phyloP scores from a whole-genome alignment of 2,113 vertebrate species.

The Sebastes fasciatus region DNA sequence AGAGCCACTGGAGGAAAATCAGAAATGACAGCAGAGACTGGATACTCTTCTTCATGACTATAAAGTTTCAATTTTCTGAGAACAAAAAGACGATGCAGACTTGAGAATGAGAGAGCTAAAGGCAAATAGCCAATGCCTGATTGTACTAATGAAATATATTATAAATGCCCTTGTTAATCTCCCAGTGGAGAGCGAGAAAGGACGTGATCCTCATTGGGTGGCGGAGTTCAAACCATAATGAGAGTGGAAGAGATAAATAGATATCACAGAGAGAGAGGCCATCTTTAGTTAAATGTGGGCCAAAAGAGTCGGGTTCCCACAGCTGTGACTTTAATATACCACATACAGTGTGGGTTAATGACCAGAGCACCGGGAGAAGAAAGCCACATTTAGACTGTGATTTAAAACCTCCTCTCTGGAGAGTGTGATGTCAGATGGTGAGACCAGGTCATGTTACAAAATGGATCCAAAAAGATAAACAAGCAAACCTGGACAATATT shows the following conservation, averaged over 20 bases:
- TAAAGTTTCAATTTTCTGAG: slow-evolving; percentile 48
- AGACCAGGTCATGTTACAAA: neutral
- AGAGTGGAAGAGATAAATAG: slow-evolving; percentile 25
- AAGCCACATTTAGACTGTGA: slow-evolving; percentile 14
- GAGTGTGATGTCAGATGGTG: slow-evolving; percentile 10
- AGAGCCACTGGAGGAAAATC: slow-evolving; percentile 23
- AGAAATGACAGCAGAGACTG: slow-evolving; percentile 26
- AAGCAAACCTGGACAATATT: neutral
- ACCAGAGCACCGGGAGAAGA: slow-evolving; percentile 4
- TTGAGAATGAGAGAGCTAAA: slow-evolving; percentile 5
- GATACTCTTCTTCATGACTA: slow-evolving; percentile 16
- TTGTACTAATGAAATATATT: slow-evolving; percentile 38
- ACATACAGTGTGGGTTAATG: slow-evolving; percentile 42
- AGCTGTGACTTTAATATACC: slow-evolving; percentile 34
- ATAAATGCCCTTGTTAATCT: slow-evolving; percentile 50
- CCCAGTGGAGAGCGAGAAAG: slow-evolving; percentile 11
- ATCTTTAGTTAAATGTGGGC: slow-evolving; percentile 46
- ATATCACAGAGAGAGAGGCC: slow-evolving; percentile 27
- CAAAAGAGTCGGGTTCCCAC: slow-evolving; percentile 35
- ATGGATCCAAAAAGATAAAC: neutral
- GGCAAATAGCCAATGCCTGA: slow-evolving; percentile 10
- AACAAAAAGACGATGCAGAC: slow-evolving; percentile 3
- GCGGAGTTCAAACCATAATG: slow-evolving; percentile 31
- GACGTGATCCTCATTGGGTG: slow-evolving; percentile 1
- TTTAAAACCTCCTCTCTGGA: slow-evolving; percentile 30